Conservation (phyloP, 2,888 invertebrate species). For the Sarcophaga variegata region DNA sequence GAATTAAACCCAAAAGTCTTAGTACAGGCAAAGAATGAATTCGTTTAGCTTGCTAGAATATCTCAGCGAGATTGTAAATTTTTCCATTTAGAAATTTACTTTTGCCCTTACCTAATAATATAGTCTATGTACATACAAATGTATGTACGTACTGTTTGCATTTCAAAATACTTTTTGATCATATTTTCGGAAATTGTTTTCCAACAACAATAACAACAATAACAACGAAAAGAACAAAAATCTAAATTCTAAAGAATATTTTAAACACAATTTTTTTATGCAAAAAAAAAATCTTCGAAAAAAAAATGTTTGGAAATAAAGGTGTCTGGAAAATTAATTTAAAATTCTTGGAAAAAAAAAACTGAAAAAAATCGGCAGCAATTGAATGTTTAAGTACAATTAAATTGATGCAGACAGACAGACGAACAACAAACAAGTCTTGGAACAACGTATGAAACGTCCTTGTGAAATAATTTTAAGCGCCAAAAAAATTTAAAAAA, state of each 20-base stretch:
- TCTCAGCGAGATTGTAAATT: no score
- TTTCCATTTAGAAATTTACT: not conserved
- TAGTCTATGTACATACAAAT: not conserved
- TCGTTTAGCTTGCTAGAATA: no score
- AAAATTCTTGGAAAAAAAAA: constrained; percentile 57
- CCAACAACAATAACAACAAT: no score
- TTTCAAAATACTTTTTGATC: constrained; percentile 66
- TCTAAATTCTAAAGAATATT: constrained; percentile 50
- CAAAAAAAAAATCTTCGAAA: not conserved
- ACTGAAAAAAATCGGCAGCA: not conserved
- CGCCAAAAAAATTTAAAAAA: no score
- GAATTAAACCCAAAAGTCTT: no score
- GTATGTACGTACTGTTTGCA: constrained; percentile 14
- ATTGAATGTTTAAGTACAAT: constrained; percentile 21
- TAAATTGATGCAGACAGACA: not conserved
- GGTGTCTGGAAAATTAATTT: constrained; percentile 70
- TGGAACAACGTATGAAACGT: not conserved
- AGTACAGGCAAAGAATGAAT: no score
- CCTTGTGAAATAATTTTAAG: not conserved
- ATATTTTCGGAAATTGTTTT: constrained; percentile 2
- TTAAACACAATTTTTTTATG: constrained; percentile 45
- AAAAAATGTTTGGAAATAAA: constrained; percentile 34
- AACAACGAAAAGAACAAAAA: not conserved
- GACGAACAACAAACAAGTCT: not conserved
- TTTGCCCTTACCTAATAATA: constrained; percentile 16